phyloP scores from a whole-genome alignment of 2,888 invertebrate genomes.

The Sabatieria punctata region DNA sequence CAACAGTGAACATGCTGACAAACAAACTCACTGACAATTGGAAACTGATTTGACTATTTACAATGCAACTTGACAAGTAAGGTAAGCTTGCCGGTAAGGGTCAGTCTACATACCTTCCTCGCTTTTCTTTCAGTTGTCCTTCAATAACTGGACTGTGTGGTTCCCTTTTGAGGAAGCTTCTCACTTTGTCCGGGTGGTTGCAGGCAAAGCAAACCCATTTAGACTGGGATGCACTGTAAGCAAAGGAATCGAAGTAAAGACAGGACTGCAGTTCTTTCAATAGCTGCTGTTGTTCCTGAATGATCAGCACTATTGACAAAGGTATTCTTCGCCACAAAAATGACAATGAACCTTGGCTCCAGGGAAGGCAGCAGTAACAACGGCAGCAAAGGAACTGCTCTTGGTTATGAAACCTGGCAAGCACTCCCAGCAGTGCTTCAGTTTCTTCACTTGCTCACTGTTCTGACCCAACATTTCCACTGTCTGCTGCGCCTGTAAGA shows the following conservation, averaged over 20 bases:
- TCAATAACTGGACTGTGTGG: constrained; percentile 50
- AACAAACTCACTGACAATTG: no score
- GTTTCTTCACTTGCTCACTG: constrained; percentile 32
- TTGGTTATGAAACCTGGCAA: constrained; percentile 68
- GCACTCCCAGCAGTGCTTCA: constrained; percentile 81
- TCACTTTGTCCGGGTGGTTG: constrained; percentile 73
- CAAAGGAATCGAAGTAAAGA: constrained; percentile 82
- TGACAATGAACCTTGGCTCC: constrained; percentile 49
- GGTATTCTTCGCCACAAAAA: not conserved
- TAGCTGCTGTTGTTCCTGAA: constrained; percentile 65
- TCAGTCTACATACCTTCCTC: constrained; percentile 45
- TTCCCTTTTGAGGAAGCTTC: constrained; percentile 50
- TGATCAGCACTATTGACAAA: constrained; percentile 7
- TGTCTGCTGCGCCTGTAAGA: no score
- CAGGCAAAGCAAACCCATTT: constrained; percentile 83
- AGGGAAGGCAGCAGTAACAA: constrained; percentile 85
- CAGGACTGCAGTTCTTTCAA: constrained; percentile 65
- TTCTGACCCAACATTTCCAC: constrained; percentile 33
- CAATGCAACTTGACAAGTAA: no score
- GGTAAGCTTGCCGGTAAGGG: no score
- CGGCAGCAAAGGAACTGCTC: constrained; percentile 45
- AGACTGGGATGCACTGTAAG: constrained; percentile 46
- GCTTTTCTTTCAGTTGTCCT: constrained; percentile 75
- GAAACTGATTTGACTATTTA: no score
- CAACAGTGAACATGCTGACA: no score